Percentiles rank a stretch among this genome's conserved stretches.
phyloP scores from a whole-genome alignment of 2,797 vertebrate genomes.

The Percopsis omiscomaycus region DNA sequence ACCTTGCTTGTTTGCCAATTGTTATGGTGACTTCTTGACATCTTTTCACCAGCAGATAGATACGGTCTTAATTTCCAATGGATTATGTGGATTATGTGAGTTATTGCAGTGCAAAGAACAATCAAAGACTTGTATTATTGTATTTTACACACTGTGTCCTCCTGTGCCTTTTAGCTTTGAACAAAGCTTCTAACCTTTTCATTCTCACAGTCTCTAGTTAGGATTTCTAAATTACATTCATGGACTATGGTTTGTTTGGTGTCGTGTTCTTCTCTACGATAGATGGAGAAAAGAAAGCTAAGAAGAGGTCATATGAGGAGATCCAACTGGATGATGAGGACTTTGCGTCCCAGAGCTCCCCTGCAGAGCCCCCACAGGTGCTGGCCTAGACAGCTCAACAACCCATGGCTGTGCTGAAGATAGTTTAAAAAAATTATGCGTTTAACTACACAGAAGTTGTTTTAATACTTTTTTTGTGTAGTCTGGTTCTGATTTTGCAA shows the following conservation, averaged over 20 bases:
- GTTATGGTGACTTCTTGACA: too few species aligned
- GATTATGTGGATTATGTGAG: too few species aligned
- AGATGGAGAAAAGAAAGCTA: slow-evolving; percentile 92
- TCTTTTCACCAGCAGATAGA: too few species aligned
- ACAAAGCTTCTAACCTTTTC: too few species aligned
- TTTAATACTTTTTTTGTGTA: not conserved
- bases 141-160: too few species aligned
- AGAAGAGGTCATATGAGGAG: slow-evolving; percentile 91
- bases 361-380: slow-evolving; percentile 93
- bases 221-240: not conserved
- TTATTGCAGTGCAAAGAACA: too few species aligned
- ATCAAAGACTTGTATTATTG: too few species aligned
- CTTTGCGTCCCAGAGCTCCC: slow-evolving; percentile 87
- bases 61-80: too few species aligned
- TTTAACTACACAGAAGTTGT: not conserved
- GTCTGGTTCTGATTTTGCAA: too few species aligned
- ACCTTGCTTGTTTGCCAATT: too few species aligned
- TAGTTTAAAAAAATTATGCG: not conserved
- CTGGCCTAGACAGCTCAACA: slow-evolving; percentile 10
- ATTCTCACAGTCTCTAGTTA: too few species aligned
- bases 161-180: too few species aligned
- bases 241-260: slow-evolving; percentile 8
- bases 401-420: not conserved
- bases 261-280: slow-evolving; percentile 35
- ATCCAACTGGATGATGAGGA: slow-evolving; percentile 88